phyloP scores from a whole-genome alignment of 2,888 invertebrate genomes.

The Agrochola macilenta region DNA sequence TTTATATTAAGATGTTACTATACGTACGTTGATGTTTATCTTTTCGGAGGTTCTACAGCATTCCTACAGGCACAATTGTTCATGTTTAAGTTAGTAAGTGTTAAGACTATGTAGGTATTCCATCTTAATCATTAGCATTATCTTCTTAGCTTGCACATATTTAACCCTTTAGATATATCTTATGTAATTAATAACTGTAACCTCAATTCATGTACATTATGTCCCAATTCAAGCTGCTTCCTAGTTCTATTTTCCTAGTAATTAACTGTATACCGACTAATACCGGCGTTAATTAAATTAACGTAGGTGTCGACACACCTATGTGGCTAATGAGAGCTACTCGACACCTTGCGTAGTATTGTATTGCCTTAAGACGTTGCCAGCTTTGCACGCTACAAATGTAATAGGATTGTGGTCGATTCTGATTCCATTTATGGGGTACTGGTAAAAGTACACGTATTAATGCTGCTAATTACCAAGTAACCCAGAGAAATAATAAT shows the following conservation, averaged over 20 bases:
- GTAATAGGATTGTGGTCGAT: slow-evolving; percentile 15
- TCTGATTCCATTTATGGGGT: slow-evolving; percentile 6
- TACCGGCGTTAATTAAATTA: slow-evolving; percentile 29
- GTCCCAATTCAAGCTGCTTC: slow-evolving; percentile 11
- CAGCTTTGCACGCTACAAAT: slow-evolving; percentile 1
- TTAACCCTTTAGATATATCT: not conserved
- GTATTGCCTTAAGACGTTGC: slow-evolving; percentile 24
- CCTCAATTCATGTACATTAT: not conserved
- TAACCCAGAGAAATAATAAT: too few species aligned
- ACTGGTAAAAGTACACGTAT: not conserved
- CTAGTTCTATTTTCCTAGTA: slow-evolving; percentile 29
- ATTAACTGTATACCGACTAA: slow-evolving; percentile 23
- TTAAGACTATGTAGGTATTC: not conserved
- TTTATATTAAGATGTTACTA: slow-evolving; percentile 16
- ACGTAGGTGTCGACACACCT: slow-evolving; percentile 20
- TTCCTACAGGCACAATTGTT: not conserved
- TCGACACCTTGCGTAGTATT: slow-evolving; percentile 31
- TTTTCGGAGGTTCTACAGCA: not conserved
- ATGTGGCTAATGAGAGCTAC: slow-evolving; percentile 37
- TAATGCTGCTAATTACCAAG: not conserved
- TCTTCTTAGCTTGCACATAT: not conserved
- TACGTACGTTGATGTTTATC: not conserved
- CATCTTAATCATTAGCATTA: not conserved
- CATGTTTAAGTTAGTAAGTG: not conserved
- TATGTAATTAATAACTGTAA: slow-evolving; percentile 1